These are phyloP conservation scores for Chaetodon trifascialis DNA, from an alignment of 2,113 vertebrate species.

Conservation along the genomic window DNA sequence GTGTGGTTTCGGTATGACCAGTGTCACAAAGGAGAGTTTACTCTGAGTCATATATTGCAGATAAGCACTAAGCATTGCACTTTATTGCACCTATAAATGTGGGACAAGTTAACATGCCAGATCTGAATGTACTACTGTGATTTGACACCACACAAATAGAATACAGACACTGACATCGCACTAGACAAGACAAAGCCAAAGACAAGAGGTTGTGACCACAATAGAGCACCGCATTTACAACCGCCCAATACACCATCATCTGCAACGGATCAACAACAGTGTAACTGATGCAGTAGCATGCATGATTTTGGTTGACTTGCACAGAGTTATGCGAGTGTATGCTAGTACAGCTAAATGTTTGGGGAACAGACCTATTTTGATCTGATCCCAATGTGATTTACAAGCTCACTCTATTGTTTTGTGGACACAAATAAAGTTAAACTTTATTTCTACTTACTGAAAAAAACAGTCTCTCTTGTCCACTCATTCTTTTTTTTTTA, in stretches of 20 bases:
- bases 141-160: slow-evolving; percentile 13
- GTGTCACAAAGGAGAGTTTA: slow-evolving; percentile 10
- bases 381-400: neutral
- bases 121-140: slow-evolving; percentile 8
- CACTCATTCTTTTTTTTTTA: neutral
- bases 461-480: too few species aligned
- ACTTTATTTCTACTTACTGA: neutral
- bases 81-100: slow-evolving; percentile 58
- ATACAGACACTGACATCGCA: neutral
- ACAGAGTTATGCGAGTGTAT: neutral
- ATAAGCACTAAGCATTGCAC: slow-evolving; percentile 13
- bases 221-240: too few species aligned
- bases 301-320: neutral
- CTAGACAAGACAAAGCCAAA: neutral
- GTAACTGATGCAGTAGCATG: neutral
- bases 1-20: neutral
- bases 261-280: neutral
- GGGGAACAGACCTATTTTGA: neutral
- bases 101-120: slow-evolving; percentile 6
- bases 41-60: slow-evolving; percentile 12
- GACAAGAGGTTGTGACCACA: neutral
- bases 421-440: neutral
- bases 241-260: neutral
- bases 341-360: neutral
- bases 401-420: neutral